Base-by-base conservation (phyloP, 53 echinoderm and acorn worm genomes). In the Zoroaster sp. region DNA sequence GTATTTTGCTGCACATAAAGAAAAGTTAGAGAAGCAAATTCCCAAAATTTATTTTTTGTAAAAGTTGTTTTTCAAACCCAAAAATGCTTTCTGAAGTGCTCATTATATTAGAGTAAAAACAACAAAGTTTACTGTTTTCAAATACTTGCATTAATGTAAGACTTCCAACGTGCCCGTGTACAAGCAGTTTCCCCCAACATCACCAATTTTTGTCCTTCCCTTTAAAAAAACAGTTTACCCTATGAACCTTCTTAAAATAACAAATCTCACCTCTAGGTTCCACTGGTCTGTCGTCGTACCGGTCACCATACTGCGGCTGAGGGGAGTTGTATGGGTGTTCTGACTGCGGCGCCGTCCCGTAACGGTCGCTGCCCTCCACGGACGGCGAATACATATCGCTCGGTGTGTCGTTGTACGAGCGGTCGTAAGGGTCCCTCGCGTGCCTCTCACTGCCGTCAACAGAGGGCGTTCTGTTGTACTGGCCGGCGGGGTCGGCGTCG, bases 371-470 rank as follows among this genome's bases (percentile, higher is more conserved):
- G 28, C 82, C 81, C 34, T 80, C 81, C 4, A 73, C 33, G 3
- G 90, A 75, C 4, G 89, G 79, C 73, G 65, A 47, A 35, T 77
- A 76, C 73, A 79, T 51, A 38, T 88, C 77, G 35, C 85, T 85
- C 44, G 85, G 85, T 10, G 85, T 85, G 25, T 85, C 69, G 52
- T 85, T 85, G 32, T 71, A 85, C 46, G 85, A 85, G 47, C 85
- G 85, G 36, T 85, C 85, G 71, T 71, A 85, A 40, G 87, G 44
- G 8, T 87, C 65, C 63, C 43, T 41, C 51, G 17, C 39, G 12
- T 35, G 85, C 63, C 75, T 51, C 54, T 74, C 74, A 14, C 88
- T 75, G 41, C 88, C 88, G 36, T 75, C 76, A 36, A 76, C 66
- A 47, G 88, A 88, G 88, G 77, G 88, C 69, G 88, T 77, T 34